Base-by-base conservation (phyloP, 1,140 invertebrate species). In the Drosophila funebris region DNA sequence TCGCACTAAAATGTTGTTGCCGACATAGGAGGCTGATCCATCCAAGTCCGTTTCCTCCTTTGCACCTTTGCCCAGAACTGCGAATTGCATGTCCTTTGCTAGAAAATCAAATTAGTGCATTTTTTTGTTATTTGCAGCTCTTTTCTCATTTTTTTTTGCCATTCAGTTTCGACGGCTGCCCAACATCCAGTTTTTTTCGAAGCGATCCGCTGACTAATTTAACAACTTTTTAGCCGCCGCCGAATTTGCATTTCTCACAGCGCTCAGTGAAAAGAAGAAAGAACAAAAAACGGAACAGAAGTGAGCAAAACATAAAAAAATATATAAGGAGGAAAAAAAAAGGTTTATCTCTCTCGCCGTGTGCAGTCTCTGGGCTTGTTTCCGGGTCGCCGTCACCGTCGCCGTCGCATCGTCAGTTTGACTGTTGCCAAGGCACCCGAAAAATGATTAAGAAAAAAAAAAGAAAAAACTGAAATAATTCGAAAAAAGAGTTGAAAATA, bases 201-300 rank as follows among this genome's bases (percentile, higher is more conserved):
- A 39, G 69, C 18, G 70, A 50, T 73, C 39, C 72, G 61, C 76
- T 63, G 68, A 87, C 82, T 88, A 87, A 87, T 87, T 88, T 82
- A 72, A 50, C 41, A 36, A 43, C 69, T 66, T 69, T 76, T 76
- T 77, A 36, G 46, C 50, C 22, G 18, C 54, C 57, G 48, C 63
- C 83, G 13, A 87, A 87, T 87, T 87, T 88, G 82, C 82, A 87
- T 87, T 87, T 87, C 83, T 82, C 82, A 85, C 66, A 81, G 48
- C 43, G 37, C 41, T 73, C 58, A 61, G 33, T 13, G 8, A 18
- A 62, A 57, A 75, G 63, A 76, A 76, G 14, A 81, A 62, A 41
- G 43, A 58, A 37, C 24, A 13, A 24, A 27, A 41, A 54, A 14
- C 9, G 8, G 6, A 14, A 52, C 5, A 18, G 11, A 53, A 53